Conservation (phyloP, 2,113 vertebrate species). For the Archocentrus centrarchus region DNA sequence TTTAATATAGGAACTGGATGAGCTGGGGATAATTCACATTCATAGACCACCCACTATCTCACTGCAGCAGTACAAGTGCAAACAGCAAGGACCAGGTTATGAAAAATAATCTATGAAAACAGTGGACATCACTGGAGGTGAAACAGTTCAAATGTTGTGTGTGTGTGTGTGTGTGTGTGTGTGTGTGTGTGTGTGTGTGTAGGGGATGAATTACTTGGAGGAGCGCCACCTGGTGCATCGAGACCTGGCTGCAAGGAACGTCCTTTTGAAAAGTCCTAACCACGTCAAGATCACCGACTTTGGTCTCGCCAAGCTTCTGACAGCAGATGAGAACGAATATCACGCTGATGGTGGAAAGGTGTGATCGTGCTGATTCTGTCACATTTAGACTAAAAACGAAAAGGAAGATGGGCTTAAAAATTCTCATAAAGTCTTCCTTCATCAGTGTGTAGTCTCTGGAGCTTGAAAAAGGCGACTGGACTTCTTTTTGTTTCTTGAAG, state of each 20-base stretch:
- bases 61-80: too few relatives aligned
- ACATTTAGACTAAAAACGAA: not conserved
- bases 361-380: not conserved
- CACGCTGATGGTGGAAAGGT: slow-evolving; percentile 93
- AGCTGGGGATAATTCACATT: too few relatives aligned
- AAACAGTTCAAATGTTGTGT: not conserved
- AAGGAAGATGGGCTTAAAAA: not conserved
- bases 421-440: not conserved
- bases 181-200: not conserved
- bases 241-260: slow-evolving; percentile 94
- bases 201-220: slow-evolving; percentile 97
- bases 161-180: not conserved
- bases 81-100: too few relatives aligned
- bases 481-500: too few relatives aligned
- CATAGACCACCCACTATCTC: too few relatives aligned
- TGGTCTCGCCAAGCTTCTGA: slow-evolving; percentile 91
- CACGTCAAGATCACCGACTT: slow-evolving; percentile 97
- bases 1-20: too few relatives aligned
- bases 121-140: too few relatives aligned
- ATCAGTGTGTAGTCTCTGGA: fast-evolving
- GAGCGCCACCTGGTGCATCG: slow-evolving; percentile 94
- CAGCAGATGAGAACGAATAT: slow-evolving; percentile 92
- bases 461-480: too few relatives aligned
- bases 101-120: too few relatives aligned
- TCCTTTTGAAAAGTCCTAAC: slow-evolving; percentile 92